These are phyloP conservation scores for Calliphora vicina DNA, from an alignment of 1,140 invertebrate genomes.

Conservation along the genomic window DNA sequence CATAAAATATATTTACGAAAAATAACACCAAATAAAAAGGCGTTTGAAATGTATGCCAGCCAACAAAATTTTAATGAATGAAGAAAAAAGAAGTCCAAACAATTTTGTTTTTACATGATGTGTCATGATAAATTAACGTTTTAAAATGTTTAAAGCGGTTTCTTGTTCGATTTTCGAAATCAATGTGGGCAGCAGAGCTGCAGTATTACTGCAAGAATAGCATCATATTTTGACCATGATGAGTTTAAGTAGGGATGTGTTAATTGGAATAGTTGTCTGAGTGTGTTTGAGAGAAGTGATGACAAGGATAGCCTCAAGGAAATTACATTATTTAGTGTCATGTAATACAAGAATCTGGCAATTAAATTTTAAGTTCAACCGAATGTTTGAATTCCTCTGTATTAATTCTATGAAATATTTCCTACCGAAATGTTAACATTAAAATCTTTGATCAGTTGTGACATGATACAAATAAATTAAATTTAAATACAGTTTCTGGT, in stretches of 20 bases:
- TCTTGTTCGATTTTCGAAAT: background rate
- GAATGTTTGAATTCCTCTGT: too few species aligned
- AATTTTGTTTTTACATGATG: constrained; percentile 22
- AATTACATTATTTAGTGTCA: too few species aligned
- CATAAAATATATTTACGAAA: background rate
- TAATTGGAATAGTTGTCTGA: background rate
- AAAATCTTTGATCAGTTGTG: too few species aligned
- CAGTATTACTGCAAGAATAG: background rate
- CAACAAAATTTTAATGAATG: background rate
- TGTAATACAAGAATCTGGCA: too few species aligned
- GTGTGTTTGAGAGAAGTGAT: background rate
- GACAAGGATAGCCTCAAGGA: background rate
- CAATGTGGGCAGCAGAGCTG: background rate
- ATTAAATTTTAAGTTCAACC: too few species aligned
- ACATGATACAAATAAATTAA: too few species aligned
- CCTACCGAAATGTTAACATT: too few species aligned
- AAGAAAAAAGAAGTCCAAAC: background rate
- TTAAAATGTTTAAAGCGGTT: background rate
- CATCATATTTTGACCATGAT: background rate
- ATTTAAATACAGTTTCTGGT: too few species aligned
- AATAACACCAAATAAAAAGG: background rate
- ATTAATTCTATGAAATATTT: too few species aligned
- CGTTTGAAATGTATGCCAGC: background rate
- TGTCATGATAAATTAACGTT: constrained; percentile 6
- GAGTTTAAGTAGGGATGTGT: background rate